Evolutionary conservation across 2,888 invertebrate genomes (phyloP), one percentile per base, ranked within the genome.

Genomic region (Antheraea yamamai): DNA sequence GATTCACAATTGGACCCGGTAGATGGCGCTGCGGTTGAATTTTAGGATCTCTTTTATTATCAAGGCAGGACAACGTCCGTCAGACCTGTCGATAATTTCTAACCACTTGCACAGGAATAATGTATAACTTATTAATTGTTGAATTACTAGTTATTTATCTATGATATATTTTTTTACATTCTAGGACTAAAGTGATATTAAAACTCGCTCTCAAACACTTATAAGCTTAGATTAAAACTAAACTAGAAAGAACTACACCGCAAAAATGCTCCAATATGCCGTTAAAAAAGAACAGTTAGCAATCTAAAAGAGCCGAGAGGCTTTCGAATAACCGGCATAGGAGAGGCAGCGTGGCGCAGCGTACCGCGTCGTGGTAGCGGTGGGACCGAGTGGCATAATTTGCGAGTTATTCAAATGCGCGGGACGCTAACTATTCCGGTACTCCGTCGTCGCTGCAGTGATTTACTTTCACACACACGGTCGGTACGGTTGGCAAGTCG

Each of bases 371-470:
- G 72, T 23, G 61, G 61, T 61, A 55, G 61, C 58, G 47, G 77
- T 23, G 72, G 76, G 76, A 76, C 75, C 75, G 76, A 75, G 75
- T 76, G 26, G 84, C 80, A 86, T 88, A 85, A 88, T 88, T 87
- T 83, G 82, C 84, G 81, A 87, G 88, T 88, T 87, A 88, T 88
- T 87, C 86, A 87, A 86, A 88, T 87, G 80, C 81, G 79, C 77
- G 76, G 77, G 79, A 76, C 78, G 81, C 81, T 82, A 87, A 88
- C 88, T 88, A 88, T 87, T 82, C 82, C 75, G 76, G 76, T 77
- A 81, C 80, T 79, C 75, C 74, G 76, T 70, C 70, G 39, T 35
- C 75, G 77, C 77, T 81, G 82, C 82, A 80, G 80, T 81, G 85
- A 85, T 86, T 87, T 84, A 78, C 77, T 26, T 75, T 16, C 77